Conservation (phyloP, 2,113 vertebrate genomes). For the Cheirogaleus medius region DNA sequence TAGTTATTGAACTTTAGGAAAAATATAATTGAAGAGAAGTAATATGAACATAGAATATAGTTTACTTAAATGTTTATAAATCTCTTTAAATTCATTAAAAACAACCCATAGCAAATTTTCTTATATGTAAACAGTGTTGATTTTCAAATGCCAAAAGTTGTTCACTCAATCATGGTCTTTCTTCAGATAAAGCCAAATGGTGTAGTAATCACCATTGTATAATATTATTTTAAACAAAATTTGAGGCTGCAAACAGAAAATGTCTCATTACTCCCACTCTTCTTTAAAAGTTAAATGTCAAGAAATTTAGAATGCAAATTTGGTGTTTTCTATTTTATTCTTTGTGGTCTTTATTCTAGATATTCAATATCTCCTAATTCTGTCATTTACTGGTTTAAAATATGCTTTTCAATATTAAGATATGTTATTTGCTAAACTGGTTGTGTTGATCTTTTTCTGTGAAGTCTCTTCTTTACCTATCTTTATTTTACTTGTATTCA, state of each 20-base stretch:
- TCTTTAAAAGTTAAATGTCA: not conserved
- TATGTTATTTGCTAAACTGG: not conserved
- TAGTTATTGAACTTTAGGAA: constrained; percentile 26
- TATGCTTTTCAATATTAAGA: not conserved
- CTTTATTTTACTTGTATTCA: not conserved
- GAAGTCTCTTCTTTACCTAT: not conserved
- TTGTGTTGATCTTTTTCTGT: not conserved
- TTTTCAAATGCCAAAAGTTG: constrained; percentile 58
- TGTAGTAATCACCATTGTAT: not conserved
- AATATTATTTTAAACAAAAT: constrained; percentile 30
- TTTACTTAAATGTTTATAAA: constrained; percentile 32
- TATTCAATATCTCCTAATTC: not conserved
- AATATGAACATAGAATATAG: constrained; percentile 16
- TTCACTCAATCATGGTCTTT: not conserved
- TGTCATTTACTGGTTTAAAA: not conserved
- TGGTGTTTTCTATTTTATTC: not conserved
- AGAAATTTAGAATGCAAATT: not conserved
- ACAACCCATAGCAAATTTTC: constrained; percentile 5
- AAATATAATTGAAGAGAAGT: constrained; percentile 33
- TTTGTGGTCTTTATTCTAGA: not conserved
- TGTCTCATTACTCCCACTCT: not conserved
- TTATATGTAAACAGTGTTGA: constrained; percentile 52
- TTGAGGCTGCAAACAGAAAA: not conserved
- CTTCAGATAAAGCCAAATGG: not conserved
- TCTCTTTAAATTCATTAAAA: constrained; percentile 46